Base-by-base conservation (phyloP, 2,888 invertebrate genomes). In the Pollenia angustigena region DNA sequence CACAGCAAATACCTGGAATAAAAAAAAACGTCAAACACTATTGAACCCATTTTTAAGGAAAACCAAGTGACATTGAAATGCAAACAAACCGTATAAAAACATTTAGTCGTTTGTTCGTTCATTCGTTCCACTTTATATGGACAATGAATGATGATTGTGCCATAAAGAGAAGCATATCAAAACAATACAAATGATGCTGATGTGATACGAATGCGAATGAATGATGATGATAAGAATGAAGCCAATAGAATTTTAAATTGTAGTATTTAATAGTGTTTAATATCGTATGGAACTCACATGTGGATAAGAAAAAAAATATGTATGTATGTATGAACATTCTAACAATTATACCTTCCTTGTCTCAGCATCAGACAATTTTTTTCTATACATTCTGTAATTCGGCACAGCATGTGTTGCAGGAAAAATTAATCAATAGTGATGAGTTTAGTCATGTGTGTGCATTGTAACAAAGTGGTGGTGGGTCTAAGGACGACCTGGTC, bases 401-500 rank as follows among this genome's bases (percentile, higher is more conserved):
- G 46, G 18, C 83, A 76, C 86, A 86, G 76, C 80, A 81, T 83
- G 62, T 80, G 62, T 80, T 64, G 69, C 68, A 86, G 69, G 74
- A 86, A 83, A 83, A 86, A 83, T 86, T 86, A 86, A 81, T 86
- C 86, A 83, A 83, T 86, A 68, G 79, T 71, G 79, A 84, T 84
- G 79, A 72, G 72, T 84, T 79, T 54, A 74, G 81, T 74, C 66
- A 66, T 32, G 71, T 64, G 80, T 81, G 71, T 32, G 32, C 32
- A 32, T 32, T 32, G 32, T 46, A 64, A 54, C 64, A 62, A 72
- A 64, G 62, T 74, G 64, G 40, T 74, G 72, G 42, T 52, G n/a
- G 60, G 64, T 46, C n/a, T 48, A 46, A 32, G 32, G 32, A 32
- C 6, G 32, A 32, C 32, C 32, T 46, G 44, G 12, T 72, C 0